Percentiles rank a stretch among this genome's conserved stretches.
phyloP scores from a whole-genome alignment of 2,113 vertebrate genomes.

The Felis catus region DNA sequence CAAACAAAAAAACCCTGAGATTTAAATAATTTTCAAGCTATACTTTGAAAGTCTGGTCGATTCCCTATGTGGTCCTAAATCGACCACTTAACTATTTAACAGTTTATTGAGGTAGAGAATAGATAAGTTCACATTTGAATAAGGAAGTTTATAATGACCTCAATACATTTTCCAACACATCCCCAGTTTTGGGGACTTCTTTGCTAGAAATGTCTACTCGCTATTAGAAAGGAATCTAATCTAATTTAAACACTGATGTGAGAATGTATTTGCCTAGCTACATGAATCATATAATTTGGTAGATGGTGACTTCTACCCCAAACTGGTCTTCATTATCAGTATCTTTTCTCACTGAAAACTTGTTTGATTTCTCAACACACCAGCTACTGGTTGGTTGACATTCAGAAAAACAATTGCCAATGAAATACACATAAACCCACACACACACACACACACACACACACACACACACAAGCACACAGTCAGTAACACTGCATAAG shows the following conservation, averaged over 20 bases:
- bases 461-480: neutral
- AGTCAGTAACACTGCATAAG: conserved; percentile 38
- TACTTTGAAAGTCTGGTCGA: neutral
- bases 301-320: neutral
- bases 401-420: conserved; percentile 14
- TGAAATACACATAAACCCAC: neutral
- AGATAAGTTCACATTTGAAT: neutral
- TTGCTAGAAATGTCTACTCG: neutral
- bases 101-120: neutral
- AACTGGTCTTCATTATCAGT: neutral
- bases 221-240: neutral
- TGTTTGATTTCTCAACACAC: neutral
- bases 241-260: conserved; percentile 11
- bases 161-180: neutral
- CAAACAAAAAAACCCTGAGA: neutral
- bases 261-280: neutral
- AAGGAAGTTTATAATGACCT: neutral
- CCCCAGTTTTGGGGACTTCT: neutral
- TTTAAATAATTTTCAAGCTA: conserved; percentile 8
- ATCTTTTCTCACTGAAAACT: neutral
- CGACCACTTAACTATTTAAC: neutral
- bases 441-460: neutral
- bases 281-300: neutral
- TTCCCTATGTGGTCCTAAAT: neutral
- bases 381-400: conserved; percentile 37